Evolutionary conservation across 2,888 invertebrate species (phyloP), one percentile per base, ranked within the genome.

Genomic region (Nemurella pictetii): DNA sequence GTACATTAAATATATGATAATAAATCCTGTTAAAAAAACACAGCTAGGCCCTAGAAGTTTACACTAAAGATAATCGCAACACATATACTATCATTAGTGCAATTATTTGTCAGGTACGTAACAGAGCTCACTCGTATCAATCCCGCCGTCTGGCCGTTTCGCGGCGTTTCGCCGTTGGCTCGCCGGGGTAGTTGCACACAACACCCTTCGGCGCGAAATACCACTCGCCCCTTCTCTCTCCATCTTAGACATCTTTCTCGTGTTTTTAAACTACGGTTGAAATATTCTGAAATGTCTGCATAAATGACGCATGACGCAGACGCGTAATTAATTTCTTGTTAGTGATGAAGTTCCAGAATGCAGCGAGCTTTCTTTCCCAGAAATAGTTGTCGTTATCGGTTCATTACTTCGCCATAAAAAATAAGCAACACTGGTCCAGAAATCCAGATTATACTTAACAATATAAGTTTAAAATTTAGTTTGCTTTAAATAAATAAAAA

Each of bases 81-180:
- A 55, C 55, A 55, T 55, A 55, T 20, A 55, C 55, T 20, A 55
- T 55, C 55, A 55, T 55, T 55, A 55, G 15, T 55, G 20, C 55
- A 55, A 55, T 55, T 55, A 55, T 55, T 78, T 80, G 83, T 85
- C 85, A 85, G 85, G 85, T 85, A 85, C 85, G 75, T 80, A 82
- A 78, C 84, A 82, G 77, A 82, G 75, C 75, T 35, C 85, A 82
- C 36, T 83, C 75, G 74, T 72, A 78, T 84, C 81, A 74, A 15
- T 27, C 26, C 27, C 36, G 30, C 35, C 25, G 25, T 36, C 32
- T 81, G 80, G 36, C 55, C 20, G n/a, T 27, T 55, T 80, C 55
- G 55, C 78, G 28, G 74, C 81, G 26, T 36, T 35, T 36, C 1
- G 20, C 26, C 29, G 7, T 28, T 27, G 27, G 77, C n/a, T 85